Evolutionary conservation across 2,113 vertebrate genomes (phyloP), one percentile per base, ranked within the genome.

Genomic region (Hassar affinis): DNA sequence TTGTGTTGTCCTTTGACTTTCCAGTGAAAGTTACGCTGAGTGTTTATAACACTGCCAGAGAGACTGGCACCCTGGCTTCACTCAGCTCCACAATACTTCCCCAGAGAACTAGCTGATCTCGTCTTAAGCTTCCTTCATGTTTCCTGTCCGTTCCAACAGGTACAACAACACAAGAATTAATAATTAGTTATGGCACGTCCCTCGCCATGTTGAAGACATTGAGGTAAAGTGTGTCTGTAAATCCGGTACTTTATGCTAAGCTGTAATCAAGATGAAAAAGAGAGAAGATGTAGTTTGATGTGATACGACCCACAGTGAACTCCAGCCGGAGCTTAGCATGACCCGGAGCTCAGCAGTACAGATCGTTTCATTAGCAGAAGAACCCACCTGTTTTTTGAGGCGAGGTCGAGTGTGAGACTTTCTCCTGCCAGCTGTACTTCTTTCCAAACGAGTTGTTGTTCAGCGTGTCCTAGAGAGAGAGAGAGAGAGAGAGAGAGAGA

Each of bases 361-460:
- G 35, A 45, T 45, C 20, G n/a, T 10, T 22, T 18, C 9, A 11
- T 30, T 5, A n/a, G n/a, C n/a, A 54, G 38, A 52, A 59, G 27
- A 22, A 91, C 95, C 95, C 89, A 99, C 98, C 98, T 88, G 96
- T 95, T 94, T 98, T 98, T 27, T 97, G 94, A 8, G 98, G 97
- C 11, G 97, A 98, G 0, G 96, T 97, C 0, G 98, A 97, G 81
- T 94, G 95, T 22, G 97, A 98, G 85, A 99, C 96, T 83, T 97
- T 96, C 86, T 99, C 97, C 91, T 99, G 98, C 98, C 98, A 99
- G 86, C 95, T 99, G 96, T 96, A 98, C 89, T 99, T 99, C 95
- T 99, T 99, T 84, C 96, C 97, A 83, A 97, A 93, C 57, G 97
- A 98, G 92, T 99, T 99, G 93, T 99, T 99, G 93, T 99, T 99